phyloP scores from a whole-genome alignment of 2,888 invertebrate species.

The Spilosoma lubricipeda region DNA sequence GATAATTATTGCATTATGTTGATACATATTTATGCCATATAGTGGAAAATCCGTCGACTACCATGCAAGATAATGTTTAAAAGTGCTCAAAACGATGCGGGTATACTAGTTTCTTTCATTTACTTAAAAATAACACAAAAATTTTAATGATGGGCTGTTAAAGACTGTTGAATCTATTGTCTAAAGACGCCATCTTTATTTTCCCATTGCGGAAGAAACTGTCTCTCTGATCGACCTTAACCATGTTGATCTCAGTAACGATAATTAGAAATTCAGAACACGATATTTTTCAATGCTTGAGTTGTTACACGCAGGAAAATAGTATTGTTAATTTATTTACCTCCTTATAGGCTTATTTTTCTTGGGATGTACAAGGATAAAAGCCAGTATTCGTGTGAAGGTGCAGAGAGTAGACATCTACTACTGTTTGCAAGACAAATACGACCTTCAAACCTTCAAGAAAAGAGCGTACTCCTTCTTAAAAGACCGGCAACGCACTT shows the following conservation, averaged over 20 bases:
- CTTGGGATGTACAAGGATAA: background rate
- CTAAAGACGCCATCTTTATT: background rate
- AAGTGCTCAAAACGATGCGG: background rate
- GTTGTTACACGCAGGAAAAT: background rate
- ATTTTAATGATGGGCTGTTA: too few species aligned
- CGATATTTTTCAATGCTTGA: background rate
- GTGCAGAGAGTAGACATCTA: background rate
- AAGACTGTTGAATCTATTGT: too few species aligned
- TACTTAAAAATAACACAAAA: too few species aligned
- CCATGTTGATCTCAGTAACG: slow-evolving; percentile 3
- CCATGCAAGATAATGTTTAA: background rate
- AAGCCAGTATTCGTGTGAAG: background rate
- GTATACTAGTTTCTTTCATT: background rate
- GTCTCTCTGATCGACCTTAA: slow-evolving; percentile 5
- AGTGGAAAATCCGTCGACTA: background rate
- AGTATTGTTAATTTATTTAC: background rate
- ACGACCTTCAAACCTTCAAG: too few species aligned
- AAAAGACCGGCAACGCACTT: too few species aligned
- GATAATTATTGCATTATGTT: background rate
- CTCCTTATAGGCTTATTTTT: background rate
- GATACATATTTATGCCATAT: background rate
- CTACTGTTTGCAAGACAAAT: too few species aligned
- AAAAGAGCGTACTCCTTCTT: too few species aligned
- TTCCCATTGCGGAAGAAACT: slow-evolving; percentile 4
- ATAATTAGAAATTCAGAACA: slow-evolving; percentile 13